Evolutionary conservation across 2,113 vertebrate species (phyloP).

Genomic region (Scortum barcoo): DNA sequence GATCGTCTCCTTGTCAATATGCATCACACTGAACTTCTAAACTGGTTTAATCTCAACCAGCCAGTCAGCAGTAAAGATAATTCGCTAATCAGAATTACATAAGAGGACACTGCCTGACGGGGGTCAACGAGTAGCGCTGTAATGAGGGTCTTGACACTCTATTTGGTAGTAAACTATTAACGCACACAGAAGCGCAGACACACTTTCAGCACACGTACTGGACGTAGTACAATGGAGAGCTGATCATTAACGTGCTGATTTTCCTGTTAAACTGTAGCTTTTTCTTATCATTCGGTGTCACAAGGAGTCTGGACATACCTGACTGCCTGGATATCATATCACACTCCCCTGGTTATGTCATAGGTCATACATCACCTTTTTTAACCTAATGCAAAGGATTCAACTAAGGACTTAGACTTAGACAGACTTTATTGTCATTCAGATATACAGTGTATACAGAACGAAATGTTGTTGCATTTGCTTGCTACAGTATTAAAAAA

Average conservation of each 20-base stretch:
- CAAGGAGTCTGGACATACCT: neutral
- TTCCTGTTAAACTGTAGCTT: constrained; percentile 5
- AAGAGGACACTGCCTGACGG: constrained; percentile 31
- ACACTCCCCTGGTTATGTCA: constrained; percentile 16
- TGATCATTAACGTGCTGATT: constrained; percentile 51
- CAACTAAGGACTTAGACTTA: neutral
- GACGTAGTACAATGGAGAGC: neutral
- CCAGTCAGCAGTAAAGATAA: constrained; percentile 62
- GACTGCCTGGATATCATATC: neutral
- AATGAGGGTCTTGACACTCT: constrained; percentile 61
- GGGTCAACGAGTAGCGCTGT: constrained; percentile 48
- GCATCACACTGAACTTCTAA: constrained; percentile 35
- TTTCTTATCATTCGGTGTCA: constrained; percentile 15
- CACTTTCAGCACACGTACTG: neutral
- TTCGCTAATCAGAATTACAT: constrained; percentile 58
- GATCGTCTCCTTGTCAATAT: neutral
- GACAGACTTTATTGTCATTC: too few species aligned
- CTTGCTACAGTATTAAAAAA: too few species aligned
- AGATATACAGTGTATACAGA: too few species aligned
- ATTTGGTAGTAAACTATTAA: constrained; percentile 66
- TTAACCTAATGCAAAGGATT: neutral
- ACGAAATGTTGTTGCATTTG: too few species aligned
- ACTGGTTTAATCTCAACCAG: constrained; percentile 42
- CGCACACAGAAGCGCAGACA: neutral
- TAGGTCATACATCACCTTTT: neutral